phyloP scores from a whole-genome alignment of 2,888 invertebrate genomes.

The Malthinus flaveolus region DNA sequence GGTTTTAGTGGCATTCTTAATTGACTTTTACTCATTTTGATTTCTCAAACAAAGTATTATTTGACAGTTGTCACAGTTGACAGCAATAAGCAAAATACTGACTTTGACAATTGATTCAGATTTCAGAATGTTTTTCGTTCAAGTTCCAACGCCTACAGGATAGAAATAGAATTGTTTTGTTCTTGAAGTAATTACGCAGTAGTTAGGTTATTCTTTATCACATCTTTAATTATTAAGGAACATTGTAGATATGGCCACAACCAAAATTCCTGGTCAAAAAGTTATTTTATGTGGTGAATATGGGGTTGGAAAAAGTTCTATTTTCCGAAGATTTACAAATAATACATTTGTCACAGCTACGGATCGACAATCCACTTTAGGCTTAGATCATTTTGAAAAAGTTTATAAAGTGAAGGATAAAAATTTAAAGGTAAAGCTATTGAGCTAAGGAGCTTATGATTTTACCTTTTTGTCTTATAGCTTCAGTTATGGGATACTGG shows the following conservation, averaged over 20 bases:
- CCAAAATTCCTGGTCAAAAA: constrained; percentile 84
- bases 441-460: constrained; percentile 19
- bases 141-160: neutral
- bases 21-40: constrained; percentile 2
- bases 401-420: constrained; percentile 75
- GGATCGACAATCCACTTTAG: constrained; percentile 85
- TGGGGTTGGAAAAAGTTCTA: constrained; percentile 92
- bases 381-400: constrained; percentile 88
- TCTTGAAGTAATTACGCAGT: neutral
- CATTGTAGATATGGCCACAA: constrained; percentile 69
- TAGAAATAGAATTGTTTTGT: too few species aligned
- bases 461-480: constrained; percentile 56
- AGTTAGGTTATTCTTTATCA: neutral
- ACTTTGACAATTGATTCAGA: neutral
- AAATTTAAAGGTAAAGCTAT: constrained; percentile 72
- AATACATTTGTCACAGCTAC: constrained; percentile 84
- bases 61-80: too few species aligned
- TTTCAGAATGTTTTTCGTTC: neutral
- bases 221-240: neutral
- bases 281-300: constrained; percentile 95
- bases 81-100: neutral
- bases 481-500: constrained; percentile 96
- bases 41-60: neutral
- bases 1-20: constrained; percentile 35
- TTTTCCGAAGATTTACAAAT: constrained; percentile 88